Evolutionary conservation across 2,113 vertebrate genomes (phyloP).

Genomic region (Marmota monax): DNA sequence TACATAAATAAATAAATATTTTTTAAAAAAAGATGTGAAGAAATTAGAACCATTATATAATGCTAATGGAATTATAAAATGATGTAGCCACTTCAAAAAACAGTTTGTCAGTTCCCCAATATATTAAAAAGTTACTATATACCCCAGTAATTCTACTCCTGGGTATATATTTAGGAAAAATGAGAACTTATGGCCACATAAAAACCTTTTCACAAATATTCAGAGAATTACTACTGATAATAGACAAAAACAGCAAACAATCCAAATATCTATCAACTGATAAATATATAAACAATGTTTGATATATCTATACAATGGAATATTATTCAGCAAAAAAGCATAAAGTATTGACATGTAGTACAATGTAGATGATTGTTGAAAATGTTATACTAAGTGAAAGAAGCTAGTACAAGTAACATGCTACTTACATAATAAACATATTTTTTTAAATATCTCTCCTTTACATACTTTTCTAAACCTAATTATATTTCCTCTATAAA

Average conservation of each 20-base stretch:
- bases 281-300: background rate
- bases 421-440: background rate
- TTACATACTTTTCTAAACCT: background rate
- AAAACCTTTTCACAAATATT: background rate
- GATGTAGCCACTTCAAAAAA: background rate
- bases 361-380: background rate
- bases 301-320: background rate
- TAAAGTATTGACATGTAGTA: background rate
- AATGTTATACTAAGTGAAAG: background rate
- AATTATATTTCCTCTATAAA: conserved; percentile 2
- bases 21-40: background rate
- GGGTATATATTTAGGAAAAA: background rate
- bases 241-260: background rate
- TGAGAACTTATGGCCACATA: background rate
- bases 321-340: background rate
- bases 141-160: background rate
- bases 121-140: background rate
- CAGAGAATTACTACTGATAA: background rate
- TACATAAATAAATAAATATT: no score
- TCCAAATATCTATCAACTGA: background rate
- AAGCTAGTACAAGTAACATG: background rate
- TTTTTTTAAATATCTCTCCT: conserved; percentile 14
- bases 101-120: background rate
- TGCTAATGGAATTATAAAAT: background rate
- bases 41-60: background rate